Base-by-base conservation (phyloP, 2,888 invertebrate species). In the Dyspetes luteomarginatus region DNA sequence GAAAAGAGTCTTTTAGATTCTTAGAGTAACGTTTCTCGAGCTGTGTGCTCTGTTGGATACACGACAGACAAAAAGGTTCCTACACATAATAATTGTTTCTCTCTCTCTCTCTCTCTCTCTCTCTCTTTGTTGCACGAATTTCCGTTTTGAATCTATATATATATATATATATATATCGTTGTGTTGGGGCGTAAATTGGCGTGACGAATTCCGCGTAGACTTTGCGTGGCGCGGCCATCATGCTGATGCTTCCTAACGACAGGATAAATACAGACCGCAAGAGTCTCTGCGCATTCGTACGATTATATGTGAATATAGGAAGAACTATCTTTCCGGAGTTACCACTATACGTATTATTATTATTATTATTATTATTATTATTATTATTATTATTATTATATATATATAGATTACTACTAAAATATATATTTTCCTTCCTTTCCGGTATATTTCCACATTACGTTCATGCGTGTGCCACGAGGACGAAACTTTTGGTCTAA, bases 211-310 rank as follows among this genome's bases (percentile, higher is more conserved):
- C 72, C 50, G 36, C 19, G 36, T 48, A 26, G 9, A 36, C 36
- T n/a, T n/a, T 48, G 26, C 24, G 19, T 24, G 19, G 19, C 17
- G 55, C 60, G 50, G 52, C 41, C 62, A 62, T 73, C 60, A 48
- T 26, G 67, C 24, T 17, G 76, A 73, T 73, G 68, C 41, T 26
- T 73, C 60, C 72, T 77, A 68, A 76, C 67, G 68, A 73, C 76
- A 73, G 79, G 74, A 79, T 71, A 79, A 79, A 75, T 69, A 71
- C 58, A 68, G 52, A 75, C 64, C 69, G 24, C 69, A 65, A 30
- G 36, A 50, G 64, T 4, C 41, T 24, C 22, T 45, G n/a, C 28
- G 9, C 41, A 0, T 12, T 22, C 12, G 26, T 19, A 60, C 30
- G 48, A 48, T 36, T 26, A 26, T 48, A 15, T 41, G 19, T 9